Base-by-base conservation (phyloP, 2,888 invertebrate species). In the Carpatolechia fugitivella region DNA sequence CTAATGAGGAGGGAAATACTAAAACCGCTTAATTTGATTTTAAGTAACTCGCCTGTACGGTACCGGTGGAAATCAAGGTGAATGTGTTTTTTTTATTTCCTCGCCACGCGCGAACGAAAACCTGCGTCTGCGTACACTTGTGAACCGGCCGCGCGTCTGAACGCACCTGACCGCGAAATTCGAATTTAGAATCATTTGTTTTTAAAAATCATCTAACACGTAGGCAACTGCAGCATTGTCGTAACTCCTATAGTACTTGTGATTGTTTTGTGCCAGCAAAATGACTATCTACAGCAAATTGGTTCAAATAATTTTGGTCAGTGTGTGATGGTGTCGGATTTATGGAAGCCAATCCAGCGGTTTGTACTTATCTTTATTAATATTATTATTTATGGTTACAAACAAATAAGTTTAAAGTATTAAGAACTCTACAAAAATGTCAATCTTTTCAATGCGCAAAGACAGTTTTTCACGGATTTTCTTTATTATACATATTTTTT, bases 221-320 rank as follows among this genome's bases (percentile, higher is more conserved):
- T 5, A 44, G 44, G 44, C 44, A 44, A 29, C 6, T 11, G 44
- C n/a, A 13, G 1, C 6, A 29, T 13, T 44, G 24, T 6, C 44
- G 8, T 13, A 44, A 3, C 24, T 0, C 29, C 44, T 44, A 44
- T 11, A 36, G 50, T 50, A 31, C 30, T 49, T 40, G 51, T 51
- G 51, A 14, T 60, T 40, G 18, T 58, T 59, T 55, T 50, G 36
- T 50, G 50, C 10, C 56, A 44, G 53, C 16, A 85, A 73, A 69
- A 90, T 90, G 90, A 90, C 90, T 11, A 83, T 90, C 61, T 90
- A 90, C 74, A 87, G 90, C 68, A 90, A 89, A 81, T 80, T 90
- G 56, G 90, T 90, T 58, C 90, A 90, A 69, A 90, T 90, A 54
- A 89, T 90, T 65, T 75, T 90, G 63, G 78, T 90, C 56, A 82